Percentiles rank a stretch among this genome's conserved stretches.
Evolutionary conservation across 1,140 invertebrate genomes (phyloP).

Genomic region (Diuraphis noxia): DNA sequence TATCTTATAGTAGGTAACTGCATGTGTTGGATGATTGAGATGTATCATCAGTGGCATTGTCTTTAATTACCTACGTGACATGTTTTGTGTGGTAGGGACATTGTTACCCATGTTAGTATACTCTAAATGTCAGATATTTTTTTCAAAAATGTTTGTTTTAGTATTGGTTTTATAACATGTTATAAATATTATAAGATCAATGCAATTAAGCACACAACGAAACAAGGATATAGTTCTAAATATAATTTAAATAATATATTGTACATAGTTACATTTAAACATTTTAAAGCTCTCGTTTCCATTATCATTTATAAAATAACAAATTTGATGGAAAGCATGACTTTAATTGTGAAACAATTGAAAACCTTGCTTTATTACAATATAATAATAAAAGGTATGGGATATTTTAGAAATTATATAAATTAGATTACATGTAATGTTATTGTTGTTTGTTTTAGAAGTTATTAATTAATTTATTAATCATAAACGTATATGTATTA

Average conservation of each 20-base stretch:
- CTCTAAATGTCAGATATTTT: background rate
- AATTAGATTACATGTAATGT: background rate
- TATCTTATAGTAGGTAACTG: too few species aligned
- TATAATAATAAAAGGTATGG: background rate
- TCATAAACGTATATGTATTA: background rate
- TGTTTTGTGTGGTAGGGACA: background rate
- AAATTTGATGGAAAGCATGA: background rate
- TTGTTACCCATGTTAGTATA: background rate
- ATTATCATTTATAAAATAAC: background rate
- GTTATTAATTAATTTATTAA: conserved; percentile 8
- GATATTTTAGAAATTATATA: conserved; percentile 20
- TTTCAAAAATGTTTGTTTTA: background rate
- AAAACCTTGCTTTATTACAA: background rate
- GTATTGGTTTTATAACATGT: background rate
- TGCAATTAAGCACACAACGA: background rate
- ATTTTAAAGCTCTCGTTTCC: background rate
- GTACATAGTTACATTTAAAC: background rate
- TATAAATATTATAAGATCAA: background rate
- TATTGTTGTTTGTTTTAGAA: background rate
- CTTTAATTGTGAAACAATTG: background rate
- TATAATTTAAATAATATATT: background rate
- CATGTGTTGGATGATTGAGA: background rate
- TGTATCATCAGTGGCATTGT: background rate
- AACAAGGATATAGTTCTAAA: too few species aligned
- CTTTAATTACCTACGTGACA: background rate